Evolutionary conservation across 2,797 vertebrate species (phyloP), one percentile per base, ranked within the genome.

Genomic region (Pangasius sanitwongsei): DNA sequence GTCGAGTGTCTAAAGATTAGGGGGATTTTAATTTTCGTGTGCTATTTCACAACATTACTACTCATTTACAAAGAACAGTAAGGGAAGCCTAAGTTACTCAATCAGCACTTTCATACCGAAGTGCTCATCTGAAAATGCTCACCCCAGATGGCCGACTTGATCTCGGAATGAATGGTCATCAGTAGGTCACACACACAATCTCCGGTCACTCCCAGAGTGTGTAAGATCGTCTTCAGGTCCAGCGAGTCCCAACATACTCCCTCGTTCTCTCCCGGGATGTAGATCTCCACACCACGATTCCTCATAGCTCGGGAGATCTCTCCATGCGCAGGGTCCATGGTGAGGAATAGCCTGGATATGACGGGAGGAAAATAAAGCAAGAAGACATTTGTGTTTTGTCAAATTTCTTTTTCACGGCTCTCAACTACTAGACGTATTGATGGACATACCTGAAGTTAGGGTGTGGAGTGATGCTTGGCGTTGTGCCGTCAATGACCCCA

Each of bases 241-340:
- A 97, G 93, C 1, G 85, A 87, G 91, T 98, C 97, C 94, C 96
- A 95, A 89, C 92, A 90, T 37, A 91, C 92, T 2, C 94, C 96
- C 91, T 97, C 97, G 0, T 93, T 94, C 88, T 98, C 97, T 59
- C 97, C 98, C 3, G 97, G 96, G 93, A 99, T 93, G 91, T 97
- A 98, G 69, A 99, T 93, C 94, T 99, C 99, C 91, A 99, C 96
- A 25, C 99, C 98, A 91, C 99, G 96, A 95, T 99, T 99, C 92
- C 98, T 95, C 99, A 99, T 99, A 63, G 99, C 99, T 93, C 98
- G 96, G 89, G 99, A 99, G 94, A 99, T 98, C 94, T 99, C 99
- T 9, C 98, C 98, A 1, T 99, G 97, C 6, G 92, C 87, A 18
- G 98, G 97, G 95, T 99, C 98, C 98, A 99, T 98, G 82, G 98